Evolutionary conservation across 2,113 vertebrate species (phyloP).

Genomic region (Boulengeromyrus knoepffleri): DNA sequence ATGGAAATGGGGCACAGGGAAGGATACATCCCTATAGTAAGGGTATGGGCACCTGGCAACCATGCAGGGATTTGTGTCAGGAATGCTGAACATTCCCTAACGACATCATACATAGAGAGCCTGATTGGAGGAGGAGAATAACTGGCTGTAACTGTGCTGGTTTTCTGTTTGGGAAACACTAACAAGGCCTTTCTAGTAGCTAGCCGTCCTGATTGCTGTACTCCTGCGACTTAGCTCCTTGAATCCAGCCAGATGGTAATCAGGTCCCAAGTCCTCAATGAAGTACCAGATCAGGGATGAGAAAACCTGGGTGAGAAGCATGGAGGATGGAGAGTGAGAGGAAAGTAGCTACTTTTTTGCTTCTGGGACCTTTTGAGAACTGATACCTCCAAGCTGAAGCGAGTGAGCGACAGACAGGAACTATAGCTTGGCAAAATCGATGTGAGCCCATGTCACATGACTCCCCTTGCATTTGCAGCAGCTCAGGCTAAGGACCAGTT

Average conservation of each 20-base stretch:
- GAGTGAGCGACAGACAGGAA: slow-evolving; percentile 12
- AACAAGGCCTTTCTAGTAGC: background rate
- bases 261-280: background rate
- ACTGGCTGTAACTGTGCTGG: background rate
- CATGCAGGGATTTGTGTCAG: background rate
- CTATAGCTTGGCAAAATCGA: slow-evolving; percentile 37
- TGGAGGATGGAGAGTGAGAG: background rate
- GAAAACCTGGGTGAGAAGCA: background rate
- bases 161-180: background rate
- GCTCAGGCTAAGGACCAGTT: background rate
- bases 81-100: no score
- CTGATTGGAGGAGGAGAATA: background rate
- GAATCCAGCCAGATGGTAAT: background rate
- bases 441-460: slow-evolving; percentile 52
- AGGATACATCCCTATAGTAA: background rate
- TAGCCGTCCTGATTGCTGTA: background rate
- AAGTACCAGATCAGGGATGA: background rate
- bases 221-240: background rate
- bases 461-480: slow-evolving; percentile 50
- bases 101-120: background rate
- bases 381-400: background rate
- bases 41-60: background rate
- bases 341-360: background rate
- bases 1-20: background rate
- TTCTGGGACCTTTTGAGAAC: background rate